Base-by-base conservation (phyloP, 1,140 invertebrate genomes). In the Heliconius eleuchia region DNA sequence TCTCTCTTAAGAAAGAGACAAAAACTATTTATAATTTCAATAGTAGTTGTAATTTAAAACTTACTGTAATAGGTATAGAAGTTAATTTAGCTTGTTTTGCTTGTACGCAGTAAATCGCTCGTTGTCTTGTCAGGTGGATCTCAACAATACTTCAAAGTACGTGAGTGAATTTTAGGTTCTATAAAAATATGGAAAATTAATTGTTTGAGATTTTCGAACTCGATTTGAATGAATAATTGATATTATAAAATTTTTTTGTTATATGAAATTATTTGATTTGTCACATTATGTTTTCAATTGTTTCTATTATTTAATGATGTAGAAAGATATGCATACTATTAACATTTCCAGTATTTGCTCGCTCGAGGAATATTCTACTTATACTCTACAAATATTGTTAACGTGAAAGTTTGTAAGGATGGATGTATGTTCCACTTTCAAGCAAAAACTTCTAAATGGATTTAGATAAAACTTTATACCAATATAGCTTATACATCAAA, bases 41-140 rank as follows among this genome's bases (percentile, higher is more conserved):
- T 70, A 19, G 18, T 57, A 50, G 55, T 71, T 77, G 66, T 23
- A 60, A 5, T 76, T n/a, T 76, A 57, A 70, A 55, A 23, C 42
- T 76, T 80, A 77, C 23, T 3, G 13, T 50, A 18, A 39, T 72
- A 72, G 71, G n/a, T 16, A 42, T 80, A 78, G 70, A 76, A 73
- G 76, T 76, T 76, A 76, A 11, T 80, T 73, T 76, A 42, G n/a
- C 18, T 55, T 57, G n/a, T 66, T 9, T 19, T 2, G 0, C 9
- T 60, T 70, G n/a, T 66, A 30, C 71, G 76, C 77, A 80, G 86
- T 91, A 91, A 91, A 91, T 92, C 88, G 88, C 84, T 91, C 88
- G 87, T 92, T 90, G 88, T 90, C 88, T 89, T 83, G 83, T 86
- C 85, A 79, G 71, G 71, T 80, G 79, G 52, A 89, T 90, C 89